Evolutionary conservation across 2,113 vertebrate genomes (phyloP).

Genomic region (Amphiprion percula): DNA sequence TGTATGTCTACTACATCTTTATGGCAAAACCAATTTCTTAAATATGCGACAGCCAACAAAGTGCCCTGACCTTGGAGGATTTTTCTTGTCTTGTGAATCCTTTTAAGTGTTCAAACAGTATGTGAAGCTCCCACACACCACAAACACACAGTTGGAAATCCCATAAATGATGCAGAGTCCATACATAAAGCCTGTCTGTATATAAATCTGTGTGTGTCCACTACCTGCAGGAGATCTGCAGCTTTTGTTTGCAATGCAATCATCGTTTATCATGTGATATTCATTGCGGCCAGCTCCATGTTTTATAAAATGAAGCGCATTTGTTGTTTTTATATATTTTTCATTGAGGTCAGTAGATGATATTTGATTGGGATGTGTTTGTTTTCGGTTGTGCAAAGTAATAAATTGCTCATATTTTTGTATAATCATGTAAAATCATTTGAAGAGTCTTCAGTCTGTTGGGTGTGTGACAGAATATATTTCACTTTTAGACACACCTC

Average conservation of each 20-base stretch:
- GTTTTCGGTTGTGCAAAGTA: constrained; percentile 6
- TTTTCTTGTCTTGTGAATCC: neutral
- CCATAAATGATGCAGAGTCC: constrained; percentile 63
- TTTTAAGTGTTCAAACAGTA: neutral
- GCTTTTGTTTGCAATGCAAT: constrained; percentile 32
- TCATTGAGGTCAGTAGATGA: neutral
- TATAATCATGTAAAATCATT: constrained; percentile 8
- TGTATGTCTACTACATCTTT: too few species aligned
- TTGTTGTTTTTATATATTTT: constrained; percentile 7
- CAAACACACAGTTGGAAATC: constrained; percentile 66
- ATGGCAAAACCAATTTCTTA: too few species aligned
- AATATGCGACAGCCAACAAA: neutral
- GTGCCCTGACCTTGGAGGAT: neutral
- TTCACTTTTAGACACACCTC: constrained; percentile 47
- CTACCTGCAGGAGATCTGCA: constrained; percentile 35
- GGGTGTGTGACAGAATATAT: constrained; percentile 8
- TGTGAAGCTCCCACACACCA: neutral
- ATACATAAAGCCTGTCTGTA: constrained; percentile 56
- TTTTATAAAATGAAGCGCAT: constrained; percentile 10
- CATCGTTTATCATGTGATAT: constrained; percentile 44
- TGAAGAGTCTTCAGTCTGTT: constrained; percentile 3
- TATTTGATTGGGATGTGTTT: neutral
- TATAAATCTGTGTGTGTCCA: constrained; percentile 56
- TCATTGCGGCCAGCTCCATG: constrained; percentile 4
- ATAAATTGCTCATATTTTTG: neutral